Percentiles rank a stretch among this genome's conserved stretches.
Evolutionary conservation across 2,888 invertebrate genomes (phyloP).

Genomic region (Melanargia galathea): DNA sequence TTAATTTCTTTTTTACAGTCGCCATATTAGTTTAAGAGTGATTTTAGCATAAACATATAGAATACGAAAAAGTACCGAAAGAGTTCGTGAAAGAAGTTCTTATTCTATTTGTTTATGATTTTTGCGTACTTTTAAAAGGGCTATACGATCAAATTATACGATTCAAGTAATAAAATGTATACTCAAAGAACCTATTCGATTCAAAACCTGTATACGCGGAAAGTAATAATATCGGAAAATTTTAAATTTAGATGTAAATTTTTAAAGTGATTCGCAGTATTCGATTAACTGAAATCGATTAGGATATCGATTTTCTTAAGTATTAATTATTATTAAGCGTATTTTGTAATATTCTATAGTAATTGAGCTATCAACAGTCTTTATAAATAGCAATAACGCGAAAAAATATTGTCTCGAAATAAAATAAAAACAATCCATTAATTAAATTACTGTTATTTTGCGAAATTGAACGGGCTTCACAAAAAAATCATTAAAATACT

Average conservation of each 20-base stretch:
- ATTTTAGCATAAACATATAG: conserved; percentile 40
- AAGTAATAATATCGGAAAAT: conserved; percentile 44
- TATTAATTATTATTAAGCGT: conserved; percentile 28
- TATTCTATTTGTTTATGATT: conserved; percentile 28
- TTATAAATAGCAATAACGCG: conserved; percentile 22
- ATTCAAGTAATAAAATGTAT: conserved; percentile 38
- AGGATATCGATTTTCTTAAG: conserved; percentile 26
- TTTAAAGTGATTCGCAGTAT: conserved; percentile 41
- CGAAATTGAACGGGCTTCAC: neutral
- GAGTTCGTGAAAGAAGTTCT: conserved; percentile 7
- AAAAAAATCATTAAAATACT: neutral
- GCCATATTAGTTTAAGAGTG: conserved; percentile 72
- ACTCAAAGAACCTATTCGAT: conserved; percentile 37
- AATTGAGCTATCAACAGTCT: conserved; percentile 16
- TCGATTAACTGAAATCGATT: conserved; percentile 36
- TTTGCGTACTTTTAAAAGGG: conserved; percentile 22
- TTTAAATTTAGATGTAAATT: conserved; percentile 52
- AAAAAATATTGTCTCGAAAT: conserved; percentile 2
- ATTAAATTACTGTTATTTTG: neutral
- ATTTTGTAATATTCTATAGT: conserved; percentile 25
- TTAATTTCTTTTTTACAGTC: conserved; percentile 55
- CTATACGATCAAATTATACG: conserved; percentile 41
- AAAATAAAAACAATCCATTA: neutral
- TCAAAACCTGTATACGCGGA: conserved; percentile 44
- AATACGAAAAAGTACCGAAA: conserved; percentile 15